A percentile compares a stretch with the other conserved stretches of the same genome.
Evolutionary conservation across 2,797 vertebrate genomes (phyloP).

Genomic region (Gambelia wislizenii): DNA sequence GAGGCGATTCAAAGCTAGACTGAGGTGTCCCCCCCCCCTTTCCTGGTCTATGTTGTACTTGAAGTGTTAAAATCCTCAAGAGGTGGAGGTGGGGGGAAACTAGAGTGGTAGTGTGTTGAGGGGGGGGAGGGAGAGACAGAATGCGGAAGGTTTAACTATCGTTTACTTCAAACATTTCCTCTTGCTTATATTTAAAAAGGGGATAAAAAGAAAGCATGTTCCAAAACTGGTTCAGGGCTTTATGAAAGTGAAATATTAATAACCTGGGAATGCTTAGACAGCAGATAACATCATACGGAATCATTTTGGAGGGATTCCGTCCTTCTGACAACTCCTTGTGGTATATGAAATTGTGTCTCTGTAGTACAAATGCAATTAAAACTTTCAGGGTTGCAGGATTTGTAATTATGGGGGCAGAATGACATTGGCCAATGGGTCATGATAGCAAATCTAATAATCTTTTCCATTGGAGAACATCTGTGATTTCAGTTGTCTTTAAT

Average conservation of each 20-base stretch:
- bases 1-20: slow-evolving; percentile 29
- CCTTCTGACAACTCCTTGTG: slow-evolving; percentile 2
- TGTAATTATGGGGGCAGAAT: slow-evolving; percentile 36
- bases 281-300: slow-evolving; percentile 47
- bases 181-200: slow-evolving; percentile 61
- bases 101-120: background rate
- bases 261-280: slow-evolving; percentile 64
- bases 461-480: slow-evolving; percentile 19
- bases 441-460: slow-evolving; percentile 4
- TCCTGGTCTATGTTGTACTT: slow-evolving; percentile 53
- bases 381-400: slow-evolving; percentile 17
- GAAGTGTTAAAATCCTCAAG: slow-evolving; percentile 66
- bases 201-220: slow-evolving; percentile 59
- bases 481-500: slow-evolving; percentile 16
- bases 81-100: slow-evolving; percentile 21
- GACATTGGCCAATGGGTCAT: slow-evolving; percentile 4
- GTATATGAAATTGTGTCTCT: slow-evolving; percentile 11
- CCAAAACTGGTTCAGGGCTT: slow-evolving; percentile 68
- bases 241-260: slow-evolving; percentile 78
- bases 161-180: slow-evolving; percentile 70
- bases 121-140: background rate
- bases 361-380: slow-evolving; percentile 21
- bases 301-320: slow-evolving; percentile 44
- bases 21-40: background rate
- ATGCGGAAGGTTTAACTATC: slow-evolving; percentile 56